phyloP scores from a whole-genome alignment of 2,797 vertebrate genomes.

The Scleropages formosus region DNA sequence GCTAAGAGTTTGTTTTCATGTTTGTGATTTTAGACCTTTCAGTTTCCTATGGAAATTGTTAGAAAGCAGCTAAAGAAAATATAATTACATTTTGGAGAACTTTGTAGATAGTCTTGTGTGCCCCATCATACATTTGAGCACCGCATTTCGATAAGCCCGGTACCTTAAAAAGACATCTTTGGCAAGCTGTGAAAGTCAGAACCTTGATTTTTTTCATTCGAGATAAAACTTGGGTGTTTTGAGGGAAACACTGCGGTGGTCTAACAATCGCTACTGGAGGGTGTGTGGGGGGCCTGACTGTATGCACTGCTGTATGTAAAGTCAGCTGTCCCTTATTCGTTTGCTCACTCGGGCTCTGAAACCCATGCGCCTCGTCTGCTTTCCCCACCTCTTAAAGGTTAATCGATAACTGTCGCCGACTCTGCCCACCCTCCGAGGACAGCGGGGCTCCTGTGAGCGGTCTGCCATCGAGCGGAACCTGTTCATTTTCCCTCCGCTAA shows the following conservation, averaged over 20 bases:
- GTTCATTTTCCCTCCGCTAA: constrained; percentile 7
- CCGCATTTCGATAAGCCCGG: no score
- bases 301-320: neutral
- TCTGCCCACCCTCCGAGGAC: neutral
- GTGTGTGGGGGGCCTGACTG: constrained; percentile 4
- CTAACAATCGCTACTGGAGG: neutral
- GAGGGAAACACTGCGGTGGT: neutral
- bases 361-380: neutral
- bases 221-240: neutral
- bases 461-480: constrained; percentile 6
- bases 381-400: constrained; percentile 20
- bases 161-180: no score
- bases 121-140: no score
- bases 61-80: no score
- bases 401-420: constrained; percentile 23
- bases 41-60: no score
- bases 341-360: neutral
- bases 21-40: no score
- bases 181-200: no score
- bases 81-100: no score
- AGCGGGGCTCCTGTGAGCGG: neutral
- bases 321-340: neutral
- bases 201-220: no score
- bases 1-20: no score
- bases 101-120: no score